Evolutionary conservation across 2,888 invertebrate species (phyloP), one percentile per base, ranked within the genome.

Genomic region (Amblyjoppa proteus): DNA sequence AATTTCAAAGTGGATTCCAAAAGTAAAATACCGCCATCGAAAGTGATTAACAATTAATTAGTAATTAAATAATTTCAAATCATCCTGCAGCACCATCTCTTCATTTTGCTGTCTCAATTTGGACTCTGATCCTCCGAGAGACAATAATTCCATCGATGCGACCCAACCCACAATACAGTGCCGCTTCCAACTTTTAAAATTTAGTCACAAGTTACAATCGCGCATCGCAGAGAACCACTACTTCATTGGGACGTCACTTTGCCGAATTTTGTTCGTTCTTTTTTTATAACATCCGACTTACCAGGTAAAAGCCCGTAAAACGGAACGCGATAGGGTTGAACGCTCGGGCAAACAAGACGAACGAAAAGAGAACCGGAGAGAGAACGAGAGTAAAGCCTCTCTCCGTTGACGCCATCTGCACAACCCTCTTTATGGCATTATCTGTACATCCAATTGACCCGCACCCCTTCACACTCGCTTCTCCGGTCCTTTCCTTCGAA

Each of bases 391-490:
- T 45, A 25, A 34, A 64, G 51, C 34, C 79, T 70, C 66, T 66
- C 41, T 80, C 38, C 41, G 31, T 53, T 89, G 89, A 90, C 87
- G 87, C 89, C 84, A 89, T 90, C 89, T 85, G 86, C 89, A 38
- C 64, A 89, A 89, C 84, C 86, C 89, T 87, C 91, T 91, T 91
- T 89, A 90, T 87, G 87, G 86, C 88, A 87, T 87, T 89, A 87
- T 87, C 87, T 84, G 78, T 88, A 77, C 70, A 83, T 83, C 74
- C 71, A 83, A 81, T 83, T 79, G 86, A 80, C 41, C 70, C 56
- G 68, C 49, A 70, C 73, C 81, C 64, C 58, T 56, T 41, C 64
- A 64, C 51, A 41, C 68, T 66, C 38, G 28, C 78, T 73, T 25
- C 58, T 64, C 66, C 31, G 38, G n/a, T 69, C 41, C 34, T 56